Percentiles rank a stretch among this genome's conserved stretches.
Conservation (phyloP, 2,888 invertebrate genomes). For the Cryptocephalus moraei region DNA sequence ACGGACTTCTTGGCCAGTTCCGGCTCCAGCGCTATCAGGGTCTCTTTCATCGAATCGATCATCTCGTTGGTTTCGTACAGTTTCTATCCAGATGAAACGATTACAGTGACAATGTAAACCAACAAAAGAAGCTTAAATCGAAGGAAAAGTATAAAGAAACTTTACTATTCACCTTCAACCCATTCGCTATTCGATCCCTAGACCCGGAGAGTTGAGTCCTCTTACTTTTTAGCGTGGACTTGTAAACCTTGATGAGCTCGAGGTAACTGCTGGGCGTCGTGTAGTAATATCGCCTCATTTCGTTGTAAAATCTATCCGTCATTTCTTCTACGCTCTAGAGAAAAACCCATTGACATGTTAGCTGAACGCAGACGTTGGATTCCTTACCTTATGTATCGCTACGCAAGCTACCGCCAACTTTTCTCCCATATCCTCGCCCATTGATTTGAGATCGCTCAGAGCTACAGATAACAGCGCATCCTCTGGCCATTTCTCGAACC, state of each 20-base stretch:
- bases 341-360: constrained; percentile 3
- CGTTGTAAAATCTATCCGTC: constrained; percentile 65
- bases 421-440: constrained; percentile 40
- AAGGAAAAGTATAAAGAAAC: not conserved
- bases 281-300: constrained; percentile 79
- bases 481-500: constrained; percentile 88
- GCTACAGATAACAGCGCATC: constrained; percentile 82
- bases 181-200: constrained; percentile 63
- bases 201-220: constrained; percentile 57
- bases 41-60: constrained; percentile 77
- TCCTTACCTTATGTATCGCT: constrained; percentile 54
- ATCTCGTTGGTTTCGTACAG: constrained; percentile 70
- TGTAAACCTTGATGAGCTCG: constrained; percentile 72
- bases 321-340: constrained; percentile 65
- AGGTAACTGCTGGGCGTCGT: constrained; percentile 88
- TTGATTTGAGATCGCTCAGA: constrained; percentile 53
- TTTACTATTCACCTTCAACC: constrained; percentile 44
- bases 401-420: constrained; percentile 57
- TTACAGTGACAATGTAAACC: not conserved
- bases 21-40: constrained; percentile 72
- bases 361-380: not conserved
- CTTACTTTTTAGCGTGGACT: constrained; percentile 56
- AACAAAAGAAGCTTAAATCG: not conserved
- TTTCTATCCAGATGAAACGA: constrained; percentile 44
- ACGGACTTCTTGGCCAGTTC: constrained; percentile 66